A percentile compares a stretch with the other conserved stretches of the same genome.
Conservation (phyloP, 2,797 vertebrate genomes). For the Halcyon smyrnensis region DNA sequence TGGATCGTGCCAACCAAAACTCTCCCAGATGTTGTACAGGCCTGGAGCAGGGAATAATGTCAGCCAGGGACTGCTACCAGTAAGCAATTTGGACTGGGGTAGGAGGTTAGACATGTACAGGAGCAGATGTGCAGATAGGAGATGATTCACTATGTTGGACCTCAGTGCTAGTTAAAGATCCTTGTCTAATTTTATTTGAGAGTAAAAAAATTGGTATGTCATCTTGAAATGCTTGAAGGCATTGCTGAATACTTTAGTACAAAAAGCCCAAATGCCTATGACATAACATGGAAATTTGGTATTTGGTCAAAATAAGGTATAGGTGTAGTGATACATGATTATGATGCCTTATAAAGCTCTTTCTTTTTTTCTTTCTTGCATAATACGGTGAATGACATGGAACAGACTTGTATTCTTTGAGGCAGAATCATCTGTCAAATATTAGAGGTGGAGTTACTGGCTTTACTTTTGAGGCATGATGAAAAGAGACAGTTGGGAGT, state of each 20-base stretch:
- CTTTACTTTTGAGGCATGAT: not conserved
- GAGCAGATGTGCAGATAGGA: not conserved
- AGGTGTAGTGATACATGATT: not conserved
- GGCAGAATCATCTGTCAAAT: not conserved
- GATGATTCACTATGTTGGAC: not conserved
- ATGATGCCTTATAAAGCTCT: not conserved
- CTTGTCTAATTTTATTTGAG: not conserved
- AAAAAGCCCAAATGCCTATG: not conserved
- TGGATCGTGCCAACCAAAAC: not conserved
- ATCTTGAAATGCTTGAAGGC: not conserved
- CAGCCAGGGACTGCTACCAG: not conserved
- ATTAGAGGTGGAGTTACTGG: not conserved
- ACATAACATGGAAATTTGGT: not conserved
- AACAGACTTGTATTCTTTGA: not conserved
- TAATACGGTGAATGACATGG: not conserved
- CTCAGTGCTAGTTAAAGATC: not conserved
- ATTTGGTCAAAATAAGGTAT: not conserved
- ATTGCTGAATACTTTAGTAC: not conserved
- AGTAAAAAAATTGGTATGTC: rapidly evolving
- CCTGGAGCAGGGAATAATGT: not conserved
- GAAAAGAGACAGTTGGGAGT: not conserved
- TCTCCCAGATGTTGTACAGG: not conserved
- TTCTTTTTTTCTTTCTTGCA: not conserved
- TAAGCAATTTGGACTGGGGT: not conserved
- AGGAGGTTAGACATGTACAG: not conserved